These are phyloP conservation scores for Zelostemma sp. DNA, from an alignment of 1,140 invertebrate genomes.

Conservation along the genomic window DNA sequence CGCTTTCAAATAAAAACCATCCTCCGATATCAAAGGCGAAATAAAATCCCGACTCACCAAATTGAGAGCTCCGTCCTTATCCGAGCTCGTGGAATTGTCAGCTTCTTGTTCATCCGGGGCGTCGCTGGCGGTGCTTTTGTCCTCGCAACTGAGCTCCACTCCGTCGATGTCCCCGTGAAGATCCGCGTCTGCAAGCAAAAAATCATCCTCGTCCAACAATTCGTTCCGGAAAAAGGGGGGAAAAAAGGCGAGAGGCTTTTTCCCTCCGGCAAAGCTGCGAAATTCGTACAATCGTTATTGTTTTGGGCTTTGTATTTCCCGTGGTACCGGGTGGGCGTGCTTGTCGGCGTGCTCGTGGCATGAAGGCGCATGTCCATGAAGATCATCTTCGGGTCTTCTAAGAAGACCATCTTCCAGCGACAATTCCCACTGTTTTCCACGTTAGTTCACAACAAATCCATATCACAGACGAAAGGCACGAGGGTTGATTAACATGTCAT, in stretches of 20 bases:
- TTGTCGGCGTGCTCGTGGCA: constrained; percentile 66
- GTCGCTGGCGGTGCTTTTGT: constrained; percentile 70
- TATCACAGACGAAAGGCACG: background rate
- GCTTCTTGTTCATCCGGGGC: constrained; percentile 65
- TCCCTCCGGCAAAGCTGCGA: too few species aligned
- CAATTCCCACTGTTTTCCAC: too few species aligned
- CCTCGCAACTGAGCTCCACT: constrained; percentile 69
- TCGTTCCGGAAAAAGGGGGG: background rate
- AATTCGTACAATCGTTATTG: constrained; percentile 66
- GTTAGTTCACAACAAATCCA: constrained; percentile 11
- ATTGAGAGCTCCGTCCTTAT: constrained; percentile 72
- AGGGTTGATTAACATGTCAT: constrained; percentile 9
- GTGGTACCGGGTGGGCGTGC: constrained; percentile 59
- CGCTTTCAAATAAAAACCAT: too few species aligned
- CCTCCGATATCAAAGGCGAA: too few species aligned
- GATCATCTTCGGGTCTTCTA: constrained; percentile 68
- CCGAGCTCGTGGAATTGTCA: constrained; percentile 72
- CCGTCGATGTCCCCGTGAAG: constrained; percentile 70
- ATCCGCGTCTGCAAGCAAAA: constrained; percentile 67
- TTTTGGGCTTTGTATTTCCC: constrained; percentile 65
- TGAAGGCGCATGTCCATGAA: constrained; percentile 67
- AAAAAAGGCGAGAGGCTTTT: too few species aligned
- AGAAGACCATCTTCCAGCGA: constrained; percentile 63
- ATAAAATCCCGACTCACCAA: constrained; percentile 65
- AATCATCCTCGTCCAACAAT: constrained; percentile 7